phyloP scores from a whole-genome alignment of 2,888 invertebrate species.

The Entomobrya proxima region DNA sequence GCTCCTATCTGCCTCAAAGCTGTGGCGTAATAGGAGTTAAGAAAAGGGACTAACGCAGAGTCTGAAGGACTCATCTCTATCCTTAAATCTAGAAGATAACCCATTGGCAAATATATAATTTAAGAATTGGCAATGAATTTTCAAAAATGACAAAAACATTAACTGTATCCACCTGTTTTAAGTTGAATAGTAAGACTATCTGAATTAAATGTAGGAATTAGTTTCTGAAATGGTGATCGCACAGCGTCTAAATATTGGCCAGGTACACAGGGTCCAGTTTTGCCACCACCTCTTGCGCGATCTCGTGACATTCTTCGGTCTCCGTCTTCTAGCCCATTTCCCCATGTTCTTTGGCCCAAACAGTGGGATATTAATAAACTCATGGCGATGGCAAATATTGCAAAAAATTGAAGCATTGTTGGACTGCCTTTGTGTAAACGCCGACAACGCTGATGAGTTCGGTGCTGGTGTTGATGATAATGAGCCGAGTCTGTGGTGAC shows the following conservation, averaged over 20 bases:
- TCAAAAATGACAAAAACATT: not conserved
- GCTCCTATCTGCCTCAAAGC: conserved; percentile 36
- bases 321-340: not conserved
- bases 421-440: too few species aligned
- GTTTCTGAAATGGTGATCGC: conserved; percentile 54
- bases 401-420: too few species aligned
- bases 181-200: conserved; percentile 50
- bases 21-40: conserved; percentile 42
- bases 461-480: too few species aligned
- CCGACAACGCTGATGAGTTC: too few species aligned
- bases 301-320: not conserved
- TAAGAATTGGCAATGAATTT: not conserved
- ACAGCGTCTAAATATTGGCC: conserved; percentile 6
- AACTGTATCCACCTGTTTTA: conserved; percentile 55
- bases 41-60: conserved; percentile 55
- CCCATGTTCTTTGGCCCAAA: not conserved
- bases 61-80: conserved; percentile 49
- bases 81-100: conserved; percentile 14
- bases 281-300: not conserved
- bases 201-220: conserved; percentile 63
- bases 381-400: too few species aligned
- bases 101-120: not conserved
- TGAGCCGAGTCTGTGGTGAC: too few species aligned
- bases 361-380: too few species aligned
- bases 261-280: conserved; percentile 31